phyloP scores from a whole-genome alignment of 2,888 invertebrate species.

The Prenolepis imparis region DNA sequence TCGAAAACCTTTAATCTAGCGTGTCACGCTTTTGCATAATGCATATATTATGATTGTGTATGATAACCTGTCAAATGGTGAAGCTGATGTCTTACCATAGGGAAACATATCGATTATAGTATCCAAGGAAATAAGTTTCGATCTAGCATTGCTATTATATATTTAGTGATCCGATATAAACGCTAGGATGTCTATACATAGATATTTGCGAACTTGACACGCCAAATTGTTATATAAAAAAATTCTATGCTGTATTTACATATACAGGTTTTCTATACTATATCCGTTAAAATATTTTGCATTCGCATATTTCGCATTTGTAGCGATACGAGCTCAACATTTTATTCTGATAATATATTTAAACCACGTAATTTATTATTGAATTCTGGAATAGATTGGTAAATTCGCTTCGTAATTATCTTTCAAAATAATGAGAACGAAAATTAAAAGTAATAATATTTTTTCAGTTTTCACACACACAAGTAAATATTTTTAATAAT shows the following conservation, averaged over 20 bases:
- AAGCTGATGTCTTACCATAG: not conserved
- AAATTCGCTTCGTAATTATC: too few relatives aligned
- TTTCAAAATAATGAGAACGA: too few relatives aligned
- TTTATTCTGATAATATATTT: not conserved
- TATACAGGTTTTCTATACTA: too few relatives aligned
- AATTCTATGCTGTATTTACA: not conserved
- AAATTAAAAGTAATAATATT: too few relatives aligned
- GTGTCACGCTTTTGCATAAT: too few relatives aligned
- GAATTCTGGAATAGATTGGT: not conserved
- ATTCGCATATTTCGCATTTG: not conserved
- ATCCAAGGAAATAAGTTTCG: not conserved
- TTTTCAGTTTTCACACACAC: too few relatives aligned
- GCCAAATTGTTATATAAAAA: not conserved
- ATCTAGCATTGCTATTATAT: not conserved
- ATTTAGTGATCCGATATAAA: not conserved
- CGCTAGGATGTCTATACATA: not conserved
- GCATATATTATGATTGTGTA: not conserved
- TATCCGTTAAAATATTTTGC: not conserved
- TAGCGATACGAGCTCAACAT: not conserved
- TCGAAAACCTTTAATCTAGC: too few relatives aligned
- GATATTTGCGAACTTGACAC: not conserved
- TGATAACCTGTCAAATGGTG: too few relatives aligned
- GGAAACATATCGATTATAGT: not conserved
- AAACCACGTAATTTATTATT: too few relatives aligned
- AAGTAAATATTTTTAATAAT: too few relatives aligned